Base-by-base conservation (phyloP, 2,797 vertebrate species). In the Petrocephalus schoutedeni region DNA sequence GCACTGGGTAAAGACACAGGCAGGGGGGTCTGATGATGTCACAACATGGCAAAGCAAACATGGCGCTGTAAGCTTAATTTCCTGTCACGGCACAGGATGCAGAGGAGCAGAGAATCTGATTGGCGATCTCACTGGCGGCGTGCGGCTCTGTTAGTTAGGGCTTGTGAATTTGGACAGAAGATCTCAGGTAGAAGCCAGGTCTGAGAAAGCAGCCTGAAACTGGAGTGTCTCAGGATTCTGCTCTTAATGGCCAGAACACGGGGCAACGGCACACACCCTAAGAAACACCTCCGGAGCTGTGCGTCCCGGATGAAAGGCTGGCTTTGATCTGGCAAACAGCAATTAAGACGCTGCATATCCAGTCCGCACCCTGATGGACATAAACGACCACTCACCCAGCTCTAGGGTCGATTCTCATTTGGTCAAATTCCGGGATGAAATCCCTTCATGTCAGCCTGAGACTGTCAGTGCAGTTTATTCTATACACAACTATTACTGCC, bases 241-340 rank as follows among this genome's bases (percentile, higher is more conserved):
- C 4, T 14, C 71, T 36, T 56, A 56, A 23, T 77, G n/a, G 80
- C 21, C 59, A 28, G 91, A 91, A 87, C 92, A 92, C 0, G 88
- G 93, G 92, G 89, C 91, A 92, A 94, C 3, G 14, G 88, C 88
- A 0, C 87, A 89, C 89, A 90, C 77, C 90, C 77, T 82, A 91
- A 91, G 92, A 89, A 4, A 89, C 89, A 56, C 54, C 21, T 16
- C 51, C 56, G 49, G n/a, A 49, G 23, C 77, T n/a, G 23, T 7
- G 32, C 57, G 7, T 51, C 23, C 21, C 6, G 58, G 21, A 84
- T 59, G 14, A 84, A 53, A 84, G 57, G 36, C 36, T 28, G 74
- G 56, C 87, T 88, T 64, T 59, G 87, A 84, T 88, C 86, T 56
- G 74, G 49, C 87, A 88, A 88, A 64, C 58, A 84, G 82, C 41